Base-by-base conservation (phyloP, 1,140 invertebrate species). In the Drosophila quadrilineata region DNA sequence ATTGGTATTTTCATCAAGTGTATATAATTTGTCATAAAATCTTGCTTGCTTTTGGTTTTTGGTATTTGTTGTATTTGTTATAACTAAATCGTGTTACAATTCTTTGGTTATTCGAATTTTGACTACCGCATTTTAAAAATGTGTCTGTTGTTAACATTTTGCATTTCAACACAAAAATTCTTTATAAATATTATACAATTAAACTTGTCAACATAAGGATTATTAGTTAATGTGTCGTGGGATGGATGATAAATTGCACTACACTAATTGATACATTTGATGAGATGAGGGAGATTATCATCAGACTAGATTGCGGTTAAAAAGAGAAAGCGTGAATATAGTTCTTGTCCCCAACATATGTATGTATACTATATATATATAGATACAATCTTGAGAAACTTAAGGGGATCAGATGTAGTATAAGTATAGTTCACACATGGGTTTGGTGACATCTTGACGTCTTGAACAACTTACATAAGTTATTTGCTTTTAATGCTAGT, bases 21-120 rank as follows among this genome's bases (percentile, higher is more conserved):
- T 76, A 74, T 71, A 79, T 79, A 79, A 71, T 79, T 73, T 71
- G 35, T 74, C 57, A 76, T 70, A 84, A 76, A 84, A 84, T 70
- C 64, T 70, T 38, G 21, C n/a, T n/a, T n/a, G n/a, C n/a, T n/a
- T n/a, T n/a, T n/a, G n/a, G n/a, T 38, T 33, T 58, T 56, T 26
- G 54, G 46, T 68, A 54, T 45, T 14, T 8, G 56, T 58, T 52
- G 40, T 3, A 38, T 60, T 65, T 62, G 17, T 75, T 79, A 75
- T 70, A 74, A 71, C 79, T 84, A 71, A 80, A 63, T 56, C 60
- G 57, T 53, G 60, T 71, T 70, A 82, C 36, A 82, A 62, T 64
- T 40, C 35, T 60, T 75, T 72, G 56, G 66, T 70, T 64, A 41
- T 60, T 50, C 29, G 46, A 65, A 26, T 53, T 45, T 52, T 19